phyloP scores from a whole-genome alignment of 2,113 vertebrate genomes.

The Nyctibius bracteatus region DNA sequence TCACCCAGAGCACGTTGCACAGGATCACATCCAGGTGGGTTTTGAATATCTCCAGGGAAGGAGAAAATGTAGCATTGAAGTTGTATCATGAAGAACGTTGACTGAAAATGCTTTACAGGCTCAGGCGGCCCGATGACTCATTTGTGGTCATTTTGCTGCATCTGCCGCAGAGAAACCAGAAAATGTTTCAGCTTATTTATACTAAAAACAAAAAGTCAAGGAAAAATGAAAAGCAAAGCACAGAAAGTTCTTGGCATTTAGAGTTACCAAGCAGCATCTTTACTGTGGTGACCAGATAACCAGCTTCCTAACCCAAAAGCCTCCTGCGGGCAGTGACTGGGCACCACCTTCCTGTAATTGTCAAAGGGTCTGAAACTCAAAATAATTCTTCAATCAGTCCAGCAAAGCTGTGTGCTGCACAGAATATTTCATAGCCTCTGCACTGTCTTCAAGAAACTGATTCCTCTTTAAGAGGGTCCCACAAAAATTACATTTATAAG shows the following conservation, averaged over 20 bases:
- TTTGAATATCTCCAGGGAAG: too few relatives aligned
- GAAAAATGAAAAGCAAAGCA: not conserved
- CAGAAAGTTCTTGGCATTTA: not conserved
- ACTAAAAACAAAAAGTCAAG: not conserved
- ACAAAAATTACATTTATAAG: not conserved
- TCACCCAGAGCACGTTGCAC: too few relatives aligned
- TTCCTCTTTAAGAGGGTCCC: not conserved
- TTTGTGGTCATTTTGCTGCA: not conserved
- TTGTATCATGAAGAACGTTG: rapidly evolving
- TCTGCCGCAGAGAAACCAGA: not conserved
- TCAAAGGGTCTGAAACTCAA: not conserved
- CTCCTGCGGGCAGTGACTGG: not conserved
- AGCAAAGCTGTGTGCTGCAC: not conserved
- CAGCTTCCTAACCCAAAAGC: not conserved
- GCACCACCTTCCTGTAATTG: not conserved
- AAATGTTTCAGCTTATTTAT: not conserved
- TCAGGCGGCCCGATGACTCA: not conserved
- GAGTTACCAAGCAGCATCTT: not conserved
- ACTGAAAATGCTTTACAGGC: rapidly evolving
- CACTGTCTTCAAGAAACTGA: rapidly evolving
- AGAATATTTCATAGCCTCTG: not conserved
- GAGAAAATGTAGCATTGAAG: rapidly evolving
- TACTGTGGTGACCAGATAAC: not conserved
- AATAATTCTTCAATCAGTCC: not conserved
- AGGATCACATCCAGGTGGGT: too few relatives aligned